Evolutionary conservation across 2,888 invertebrate species (phyloP), one percentile per base, ranked within the genome.

Genomic region (Cataglyphis cursor): DNA sequence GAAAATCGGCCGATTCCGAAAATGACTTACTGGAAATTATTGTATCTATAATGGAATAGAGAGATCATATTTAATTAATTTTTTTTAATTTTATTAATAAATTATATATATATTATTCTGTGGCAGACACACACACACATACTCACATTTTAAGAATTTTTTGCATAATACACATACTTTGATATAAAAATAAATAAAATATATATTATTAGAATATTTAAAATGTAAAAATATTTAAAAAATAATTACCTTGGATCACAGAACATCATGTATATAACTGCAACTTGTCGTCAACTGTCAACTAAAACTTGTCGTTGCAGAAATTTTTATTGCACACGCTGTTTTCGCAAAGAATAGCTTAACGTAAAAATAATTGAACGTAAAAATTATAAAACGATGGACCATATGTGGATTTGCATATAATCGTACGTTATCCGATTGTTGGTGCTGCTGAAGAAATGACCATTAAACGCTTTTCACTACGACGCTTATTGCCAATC

Each of bases 391-490:
- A 18, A 75, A 75, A 64, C 18, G 66, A 2, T 65, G 66, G 74
- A 48, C 35, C 74, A 24, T 48, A 35, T 44, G 28, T 51, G 65
- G 61, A 66, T 70, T 70, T 76, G 61, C 81, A 78, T 78, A 65
- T 72, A 73, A 76, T 82, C 38, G 59, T 44, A 66, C 66, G 48
- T 51, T 86, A 85, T 87, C 90, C 85, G 90, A 89, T 90, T 87
- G 88, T 68, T 88, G 87, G 88, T 87, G 85, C 38, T 48, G 28
- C 88, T 87, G 81, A 88, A 85, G 83, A 88, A 88, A 88, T 82
- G 85, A 86, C 88, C 86, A 59, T 83, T 83, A 73, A 83, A 83
- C 73, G 86, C 89, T 88, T 89, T 89, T 90, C 90, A 89, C 88
- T 74, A 82, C 85, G 88, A 61, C 76, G 81, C 66, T 89, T 88